phyloP scores from a whole-genome alignment of 2,113 vertebrate genomes.

The Motacilla tschutschensis region DNA sequence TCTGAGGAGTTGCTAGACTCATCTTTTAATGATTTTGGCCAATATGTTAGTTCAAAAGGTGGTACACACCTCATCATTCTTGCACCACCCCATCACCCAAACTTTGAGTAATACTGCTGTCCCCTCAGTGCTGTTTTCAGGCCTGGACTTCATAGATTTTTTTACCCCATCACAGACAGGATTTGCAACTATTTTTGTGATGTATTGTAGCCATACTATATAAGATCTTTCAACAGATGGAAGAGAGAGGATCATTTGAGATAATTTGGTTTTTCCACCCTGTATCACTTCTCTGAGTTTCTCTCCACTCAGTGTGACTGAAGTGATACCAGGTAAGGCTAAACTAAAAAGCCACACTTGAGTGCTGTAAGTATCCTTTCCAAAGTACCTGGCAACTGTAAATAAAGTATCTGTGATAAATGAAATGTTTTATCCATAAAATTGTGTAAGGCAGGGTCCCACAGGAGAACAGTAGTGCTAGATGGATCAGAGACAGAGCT shows the following conservation, averaged over 20 bases:
- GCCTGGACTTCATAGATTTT: not conserved
- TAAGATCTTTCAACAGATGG: not conserved
- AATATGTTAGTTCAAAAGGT: not conserved
- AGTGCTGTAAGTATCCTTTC: not conserved
- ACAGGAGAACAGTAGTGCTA: not conserved
- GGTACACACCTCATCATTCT: not conserved
- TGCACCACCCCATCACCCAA: not conserved
- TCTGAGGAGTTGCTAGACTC: not conserved
- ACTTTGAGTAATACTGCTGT: not conserved
- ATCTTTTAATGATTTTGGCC: not conserved
- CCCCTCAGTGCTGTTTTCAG: not conserved
- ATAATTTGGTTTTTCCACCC: not conserved
- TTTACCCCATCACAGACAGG: not conserved
- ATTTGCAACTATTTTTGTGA: not conserved
- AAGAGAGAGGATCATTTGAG: not conserved
- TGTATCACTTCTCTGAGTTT: not conserved
- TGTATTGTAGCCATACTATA: accelerated
- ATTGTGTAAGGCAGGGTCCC: not conserved
- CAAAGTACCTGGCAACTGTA: not conserved
- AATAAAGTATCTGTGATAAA: not conserved
- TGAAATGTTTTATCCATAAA: not conserved
- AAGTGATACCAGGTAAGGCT: not conserved
- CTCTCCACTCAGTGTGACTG: not conserved
- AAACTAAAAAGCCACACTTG: not conserved
- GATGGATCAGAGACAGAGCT: not conserved